Base-by-base conservation (phyloP, 64 coral and sea anemone genomes). In the Platygyra sinensis region DNA sequence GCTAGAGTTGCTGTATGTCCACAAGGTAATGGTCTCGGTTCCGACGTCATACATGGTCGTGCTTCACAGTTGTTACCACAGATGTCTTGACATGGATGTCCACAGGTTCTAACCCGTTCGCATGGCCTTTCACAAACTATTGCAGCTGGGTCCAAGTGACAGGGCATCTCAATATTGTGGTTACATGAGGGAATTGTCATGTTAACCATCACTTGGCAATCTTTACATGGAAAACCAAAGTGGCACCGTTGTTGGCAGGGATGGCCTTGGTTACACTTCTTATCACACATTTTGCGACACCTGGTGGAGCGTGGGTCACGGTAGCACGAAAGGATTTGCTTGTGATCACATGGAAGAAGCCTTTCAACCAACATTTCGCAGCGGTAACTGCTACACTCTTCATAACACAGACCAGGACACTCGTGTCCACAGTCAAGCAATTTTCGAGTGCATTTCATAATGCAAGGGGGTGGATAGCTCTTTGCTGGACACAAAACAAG, bases 311-410 rank as follows among this genome's bases (percentile, higher is more conserved):
- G 19, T 2, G 79, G n/a, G 49, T 84, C 46, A 59, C 30, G 12
- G 22, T 15, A 69, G 25, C 94, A 95, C 2, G 72, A 24, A 10
- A 91, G 16, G 4, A 33, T 72, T 30, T 84, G 63, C 55, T 32
- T 29, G 62, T 95, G 94, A 8, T 89, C 89, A 57, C 94, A 95
- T 27, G 25, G 16, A 57, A 95, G 86, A 12, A 72, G 38, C 72
- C 80, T 86, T 20, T 19, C 18, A 33, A 72, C 77, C 24, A 30
- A 12, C 38, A 24, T 9, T 1, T 90, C 57, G 29, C 88, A 90
- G 10, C 59, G 29, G 10, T 73, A 31, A 24, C 60, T 39, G 51
- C 64, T 30, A 38, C 88, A 87, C 20, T 62, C 51, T 38, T 87
- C 89, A 28, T 67, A 19, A 25, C 94, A 95, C 16, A 69, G 30